Percentiles rank a stretch among this genome's conserved stretches.
phyloP scores from a whole-genome alignment of 1,140 invertebrate species.

The Aethina tumida region DNA sequence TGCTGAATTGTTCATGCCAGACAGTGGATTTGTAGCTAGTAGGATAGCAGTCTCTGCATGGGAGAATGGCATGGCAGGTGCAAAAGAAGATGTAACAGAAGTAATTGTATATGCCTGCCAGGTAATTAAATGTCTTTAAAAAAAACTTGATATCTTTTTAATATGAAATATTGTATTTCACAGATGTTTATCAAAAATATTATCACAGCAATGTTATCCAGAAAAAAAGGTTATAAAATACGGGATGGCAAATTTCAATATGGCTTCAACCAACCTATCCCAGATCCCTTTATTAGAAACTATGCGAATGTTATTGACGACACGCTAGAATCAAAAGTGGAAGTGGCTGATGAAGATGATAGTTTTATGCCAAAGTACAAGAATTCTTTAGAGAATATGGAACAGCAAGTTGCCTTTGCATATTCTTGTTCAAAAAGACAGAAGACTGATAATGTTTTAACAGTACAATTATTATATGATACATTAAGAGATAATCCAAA shows the following conservation, averaged over 20 bases:
- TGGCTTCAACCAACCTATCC: slow-evolving; percentile 41
- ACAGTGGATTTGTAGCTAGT: slow-evolving; percentile 26
- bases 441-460: slow-evolving; percentile 9
- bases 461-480: slow-evolving; percentile 10
- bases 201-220: slow-evolving; percentile 41
- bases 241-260: slow-evolving; percentile 42
- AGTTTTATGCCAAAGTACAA: slow-evolving; percentile 24
- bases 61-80: slow-evolving; percentile 31
- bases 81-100: slow-evolving; percentile 26
- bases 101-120: slow-evolving; percentile 28
- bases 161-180: slow-evolving; percentile 9
- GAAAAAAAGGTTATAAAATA: slow-evolving; percentile 43
- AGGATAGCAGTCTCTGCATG: slow-evolving; percentile 28
- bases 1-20: slow-evolving; percentile 28
- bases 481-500: slow-evolving; percentile 13
- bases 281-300: slow-evolving; percentile 45
- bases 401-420: slow-evolving; percentile 30
- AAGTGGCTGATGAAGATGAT: slow-evolving; percentile 25
- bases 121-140: slow-evolving; percentile 11
- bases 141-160: background rate
- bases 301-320: slow-evolving; percentile 32
- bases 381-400: slow-evolving; percentile 25
- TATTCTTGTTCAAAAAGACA: slow-evolving; percentile 26
- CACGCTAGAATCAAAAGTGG: slow-evolving; percentile 24
- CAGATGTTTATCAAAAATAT: slow-evolving; percentile 43